Percentiles rank a stretch among this genome's conserved stretches.
phyloP scores from a whole-genome alignment of 35 echinoderm and acorn worm species.

The Strongylocentrotus purpuratus region DNA sequence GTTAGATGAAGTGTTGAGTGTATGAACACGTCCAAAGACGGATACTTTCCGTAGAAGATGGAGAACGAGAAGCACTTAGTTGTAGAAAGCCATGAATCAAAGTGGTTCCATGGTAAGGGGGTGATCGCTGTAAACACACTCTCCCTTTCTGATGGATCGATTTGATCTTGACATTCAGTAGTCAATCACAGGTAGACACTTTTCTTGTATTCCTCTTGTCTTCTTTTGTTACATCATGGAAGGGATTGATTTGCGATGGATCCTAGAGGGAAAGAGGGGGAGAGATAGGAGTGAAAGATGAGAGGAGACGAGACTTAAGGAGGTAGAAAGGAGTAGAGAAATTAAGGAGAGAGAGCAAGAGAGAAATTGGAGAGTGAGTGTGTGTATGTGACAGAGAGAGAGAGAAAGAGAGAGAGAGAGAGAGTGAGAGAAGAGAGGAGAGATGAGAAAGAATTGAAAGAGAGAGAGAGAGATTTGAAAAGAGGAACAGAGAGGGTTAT shows the following conservation, averaged over 20 bases:
- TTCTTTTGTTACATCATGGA: background rate
- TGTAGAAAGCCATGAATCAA: constrained; percentile 16
- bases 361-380: too few species aligned
- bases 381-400: too few species aligned
- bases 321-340: background rate
- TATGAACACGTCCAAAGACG: background rate
- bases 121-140: background rate
- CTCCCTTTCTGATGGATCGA: constrained; percentile 1
- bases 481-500: background rate
- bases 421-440: background rate
- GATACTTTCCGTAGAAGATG: background rate
- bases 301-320: background rate
- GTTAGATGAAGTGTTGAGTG: background rate
- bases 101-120: constrained; percentile 7
- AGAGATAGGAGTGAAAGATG: background rate
- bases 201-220: background rate
- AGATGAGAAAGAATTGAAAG: background rate
- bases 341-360: background rate
- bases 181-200: constrained; percentile 16
- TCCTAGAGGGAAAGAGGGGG: background rate
- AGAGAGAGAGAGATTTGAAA: background rate
- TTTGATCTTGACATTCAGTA: constrained; percentile 18
- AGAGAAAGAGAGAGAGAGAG: background rate
- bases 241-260: background rate
- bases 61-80: constrained; percentile 1